Conservation (phyloP, 1,140 invertebrate species). For the Brachystomella parvula region DNA sequence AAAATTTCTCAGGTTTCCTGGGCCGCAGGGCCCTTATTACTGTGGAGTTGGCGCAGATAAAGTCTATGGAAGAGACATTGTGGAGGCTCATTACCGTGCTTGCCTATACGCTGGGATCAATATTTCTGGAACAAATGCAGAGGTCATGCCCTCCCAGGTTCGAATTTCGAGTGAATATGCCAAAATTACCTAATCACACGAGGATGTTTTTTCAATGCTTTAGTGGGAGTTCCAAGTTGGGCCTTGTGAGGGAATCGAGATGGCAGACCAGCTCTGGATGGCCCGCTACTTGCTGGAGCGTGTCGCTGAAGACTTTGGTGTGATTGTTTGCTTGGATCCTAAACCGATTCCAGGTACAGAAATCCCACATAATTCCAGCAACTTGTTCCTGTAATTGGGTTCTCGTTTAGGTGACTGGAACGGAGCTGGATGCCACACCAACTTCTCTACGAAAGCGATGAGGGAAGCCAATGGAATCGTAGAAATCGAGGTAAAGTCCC, state of each 20-base stretch:
- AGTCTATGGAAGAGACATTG: slow-evolving; percentile 86
- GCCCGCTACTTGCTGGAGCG: slow-evolving; percentile 76
- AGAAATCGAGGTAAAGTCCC: neutral
- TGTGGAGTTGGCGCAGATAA: slow-evolving; percentile 92
- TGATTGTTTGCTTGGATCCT: slow-evolving; percentile 77
- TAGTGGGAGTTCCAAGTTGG: slow-evolving; percentile 70
- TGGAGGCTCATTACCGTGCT: slow-evolving; percentile 51
- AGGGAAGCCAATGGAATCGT: slow-evolving; percentile 1
- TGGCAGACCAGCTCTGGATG: slow-evolving; percentile 86
- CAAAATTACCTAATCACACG: too few relatives aligned
- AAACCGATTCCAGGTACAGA: slow-evolving; percentile 70
- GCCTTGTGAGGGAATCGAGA: slow-evolving; percentile 68
- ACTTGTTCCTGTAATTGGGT: too few relatives aligned
- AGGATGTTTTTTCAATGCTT: too few relatives aligned
- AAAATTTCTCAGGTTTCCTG: too few relatives aligned
- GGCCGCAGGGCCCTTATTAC: slow-evolving; percentile 87
- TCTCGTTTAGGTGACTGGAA: slow-evolving; percentile 91
- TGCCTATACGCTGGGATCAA: slow-evolving; percentile 85
- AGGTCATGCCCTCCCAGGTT: slow-evolving; percentile 55
- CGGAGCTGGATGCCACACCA: slow-evolving; percentile 81
- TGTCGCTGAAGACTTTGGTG: slow-evolving; percentile 84
- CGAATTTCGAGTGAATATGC: too few relatives aligned
- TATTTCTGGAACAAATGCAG: slow-evolving; percentile 83
- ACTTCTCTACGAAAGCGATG: slow-evolving; percentile 70
- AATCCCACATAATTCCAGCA: too few relatives aligned